Conservation (phyloP, 2,797 vertebrate genomes). For the Craterocephalus amniculus region DNA sequence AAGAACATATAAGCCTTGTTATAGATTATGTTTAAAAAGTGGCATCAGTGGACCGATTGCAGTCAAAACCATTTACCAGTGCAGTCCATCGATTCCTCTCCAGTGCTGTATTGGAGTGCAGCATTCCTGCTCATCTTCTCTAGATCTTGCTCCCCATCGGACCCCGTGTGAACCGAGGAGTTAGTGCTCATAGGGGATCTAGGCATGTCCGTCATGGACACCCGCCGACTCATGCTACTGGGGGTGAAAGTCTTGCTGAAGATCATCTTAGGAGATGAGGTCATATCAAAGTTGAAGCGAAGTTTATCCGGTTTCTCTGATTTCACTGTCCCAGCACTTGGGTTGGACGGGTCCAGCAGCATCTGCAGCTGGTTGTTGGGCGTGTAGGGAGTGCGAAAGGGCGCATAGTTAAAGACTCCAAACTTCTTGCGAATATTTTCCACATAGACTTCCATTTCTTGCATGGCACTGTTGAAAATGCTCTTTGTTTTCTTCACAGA, state of each 20-base stretch:
- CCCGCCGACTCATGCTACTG: constrained; percentile 86
- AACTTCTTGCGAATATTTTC: constrained; percentile 98
- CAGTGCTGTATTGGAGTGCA: constrained; percentile 93
- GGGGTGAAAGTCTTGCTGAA: constrained; percentile 90
- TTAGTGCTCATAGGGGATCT: constrained; percentile 98
- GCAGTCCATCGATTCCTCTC: constrained; percentile 98
- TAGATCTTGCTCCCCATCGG: constrained; percentile 91
- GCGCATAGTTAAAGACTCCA: constrained; percentile 97
- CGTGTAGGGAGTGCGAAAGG: constrained; percentile 97
- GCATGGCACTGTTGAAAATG: constrained; percentile 99
- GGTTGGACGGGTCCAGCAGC: constrained; percentile 93
- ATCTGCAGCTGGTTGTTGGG: constrained; percentile 98
- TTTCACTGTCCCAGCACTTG: constrained; percentile 90
- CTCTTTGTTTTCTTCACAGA: constrained; percentile 99
- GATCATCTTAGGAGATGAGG: constrained; percentile 94
- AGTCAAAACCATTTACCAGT: constrained; percentile 77
- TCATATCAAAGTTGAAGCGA: constrained; percentile 97
- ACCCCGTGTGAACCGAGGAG: constrained; percentile 97
- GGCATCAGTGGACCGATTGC: neutral
- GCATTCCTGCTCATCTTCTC: constrained; percentile 88
- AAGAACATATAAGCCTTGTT: neutral
- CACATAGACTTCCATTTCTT: constrained; percentile 99
- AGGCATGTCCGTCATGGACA: constrained; percentile 94
- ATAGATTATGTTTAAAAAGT: neutral
- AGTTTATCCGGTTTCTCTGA: constrained; percentile 94